These are phyloP conservation scores for Plusia festucae DNA, from an alignment of 2,888 invertebrate species.

Conservation along the genomic window DNA sequence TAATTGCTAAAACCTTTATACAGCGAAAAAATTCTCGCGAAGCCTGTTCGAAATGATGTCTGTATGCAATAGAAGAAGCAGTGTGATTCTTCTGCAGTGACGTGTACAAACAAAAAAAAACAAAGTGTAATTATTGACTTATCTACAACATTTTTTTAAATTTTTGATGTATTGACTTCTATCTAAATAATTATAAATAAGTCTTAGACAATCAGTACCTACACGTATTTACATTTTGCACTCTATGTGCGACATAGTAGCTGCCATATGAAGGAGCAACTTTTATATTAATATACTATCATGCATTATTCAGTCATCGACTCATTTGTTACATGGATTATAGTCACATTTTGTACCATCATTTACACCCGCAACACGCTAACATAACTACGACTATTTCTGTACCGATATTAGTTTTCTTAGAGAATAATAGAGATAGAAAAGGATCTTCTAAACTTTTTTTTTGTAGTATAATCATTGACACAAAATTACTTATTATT, in stretches of 20 bases:
- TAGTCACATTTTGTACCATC: constrained; percentile 87
- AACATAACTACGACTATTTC: constrained; percentile 50
- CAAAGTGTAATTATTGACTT: constrained; percentile 24
- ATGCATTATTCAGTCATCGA: constrained; percentile 74
- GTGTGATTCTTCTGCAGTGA: constrained; percentile 15
- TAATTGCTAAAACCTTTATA: constrained; percentile 7
- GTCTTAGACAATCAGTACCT: constrained; percentile 82
- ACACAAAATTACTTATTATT: constrained; percentile 56
- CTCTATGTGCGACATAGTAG: constrained; percentile 80
- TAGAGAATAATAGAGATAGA: constrained; percentile 51
- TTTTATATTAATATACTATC: constrained; percentile 56
- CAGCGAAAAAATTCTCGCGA: constrained; percentile 10
- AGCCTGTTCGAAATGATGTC: neutral
- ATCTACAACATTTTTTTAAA: constrained; percentile 53
- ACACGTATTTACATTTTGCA: constrained; percentile 81
- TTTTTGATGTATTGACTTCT: constrained; percentile 73
- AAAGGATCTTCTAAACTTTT: constrained; percentile 57
- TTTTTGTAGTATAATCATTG: constrained; percentile 51
- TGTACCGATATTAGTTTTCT: constrained; percentile 51
- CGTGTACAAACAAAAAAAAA: constrained; percentile 49
- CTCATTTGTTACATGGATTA: constrained; percentile 74
- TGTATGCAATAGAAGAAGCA: constrained; percentile 23
- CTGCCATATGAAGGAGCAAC: constrained; percentile 85
- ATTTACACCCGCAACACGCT: constrained; percentile 66
- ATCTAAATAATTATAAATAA: constrained; percentile 77